Evolutionary conservation across 2,113 vertebrate species (phyloP).

Genomic region (Promerops cafer): DNA sequence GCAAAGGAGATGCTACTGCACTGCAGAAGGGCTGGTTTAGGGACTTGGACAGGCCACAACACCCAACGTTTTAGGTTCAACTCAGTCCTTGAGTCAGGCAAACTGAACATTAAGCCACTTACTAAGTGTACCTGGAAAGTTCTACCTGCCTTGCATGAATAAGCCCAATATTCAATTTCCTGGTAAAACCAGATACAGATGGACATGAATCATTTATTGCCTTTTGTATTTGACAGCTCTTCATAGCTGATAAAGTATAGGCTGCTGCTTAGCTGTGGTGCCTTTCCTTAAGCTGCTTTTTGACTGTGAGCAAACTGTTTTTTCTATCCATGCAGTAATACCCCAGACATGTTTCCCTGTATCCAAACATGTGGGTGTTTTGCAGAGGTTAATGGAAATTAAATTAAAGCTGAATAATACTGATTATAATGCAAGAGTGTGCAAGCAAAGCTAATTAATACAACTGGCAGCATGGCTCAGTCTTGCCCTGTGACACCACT

Average conservation of each 20-base stretch:
- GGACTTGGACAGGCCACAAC: background rate
- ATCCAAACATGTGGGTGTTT: background rate
- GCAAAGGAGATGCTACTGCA: background rate
- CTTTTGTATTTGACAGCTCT: background rate
- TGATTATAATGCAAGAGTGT: background rate
- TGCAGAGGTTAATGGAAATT: constrained; percentile 24
- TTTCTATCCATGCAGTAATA: background rate
- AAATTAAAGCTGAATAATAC: constrained; percentile 20
- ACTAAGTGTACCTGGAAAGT: background rate
- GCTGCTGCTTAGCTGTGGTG: background rate
- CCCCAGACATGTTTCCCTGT: background rate
- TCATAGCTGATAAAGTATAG: background rate
- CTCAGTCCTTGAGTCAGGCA: background rate
- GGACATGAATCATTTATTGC: background rate
- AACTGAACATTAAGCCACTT: background rate
- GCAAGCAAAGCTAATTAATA: background rate
- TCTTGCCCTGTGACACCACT: background rate
- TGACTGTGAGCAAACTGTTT: background rate
- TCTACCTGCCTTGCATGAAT: background rate
- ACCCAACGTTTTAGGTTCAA: background rate
- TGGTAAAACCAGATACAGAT: background rate
- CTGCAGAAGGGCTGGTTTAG: background rate
- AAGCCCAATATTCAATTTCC: background rate
- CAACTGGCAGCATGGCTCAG: background rate
- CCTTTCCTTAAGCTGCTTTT: background rate